phyloP scores from a whole-genome alignment of 2,888 invertebrate species.

The Anoplius nigerrimus region DNA sequence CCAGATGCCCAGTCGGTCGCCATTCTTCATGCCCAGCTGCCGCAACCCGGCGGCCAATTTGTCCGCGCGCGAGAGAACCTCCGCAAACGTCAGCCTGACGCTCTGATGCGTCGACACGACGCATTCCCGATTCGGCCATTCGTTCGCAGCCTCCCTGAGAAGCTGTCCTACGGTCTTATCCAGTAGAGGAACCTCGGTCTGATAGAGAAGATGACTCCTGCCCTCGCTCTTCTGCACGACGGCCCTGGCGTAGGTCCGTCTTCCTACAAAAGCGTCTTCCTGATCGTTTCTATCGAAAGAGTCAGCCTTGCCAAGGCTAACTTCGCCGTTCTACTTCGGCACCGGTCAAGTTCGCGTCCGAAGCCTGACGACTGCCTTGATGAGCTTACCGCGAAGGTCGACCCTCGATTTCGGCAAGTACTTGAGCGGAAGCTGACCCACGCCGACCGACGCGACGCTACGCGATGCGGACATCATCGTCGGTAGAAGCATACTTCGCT shows the following conservation, averaged over 20 bases:
- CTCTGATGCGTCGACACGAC: slow-evolving; percentile 78
- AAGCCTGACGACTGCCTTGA: too few relatives aligned
- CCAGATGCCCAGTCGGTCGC: slow-evolving; percentile 88
- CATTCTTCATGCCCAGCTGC: slow-evolving; percentile 82
- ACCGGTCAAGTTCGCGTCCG: too few relatives aligned
- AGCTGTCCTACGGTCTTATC: slow-evolving; percentile 79
- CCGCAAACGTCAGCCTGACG: slow-evolving; percentile 76
- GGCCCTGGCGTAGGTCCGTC: too few relatives aligned
- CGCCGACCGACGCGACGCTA: too few relatives aligned
- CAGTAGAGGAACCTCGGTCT: slow-evolving; percentile 76
- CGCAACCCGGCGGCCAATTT: slow-evolving; percentile 83
- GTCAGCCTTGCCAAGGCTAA: too few relatives aligned
- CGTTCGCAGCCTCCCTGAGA: slow-evolving; percentile 76
- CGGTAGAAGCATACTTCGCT: too few relatives aligned
- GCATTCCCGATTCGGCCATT: slow-evolving; percentile 78
- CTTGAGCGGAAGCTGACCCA: too few relatives aligned
- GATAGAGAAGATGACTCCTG: slow-evolving; percentile 75
- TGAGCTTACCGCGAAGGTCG: too few relatives aligned
- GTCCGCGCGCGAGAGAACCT: slow-evolving; percentile 80
- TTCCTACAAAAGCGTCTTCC: too few relatives aligned
- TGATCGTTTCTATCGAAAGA: neutral
- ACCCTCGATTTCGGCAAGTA: too few relatives aligned
- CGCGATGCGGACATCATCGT: too few relatives aligned
- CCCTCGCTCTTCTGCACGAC: slow-evolving; percentile 2
- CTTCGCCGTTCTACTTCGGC: too few relatives aligned